Evolutionary conservation across 2,888 invertebrate genomes (phyloP), one percentile per base, ranked within the genome.

Genomic region (Sinodicranocentrus sp.): DNA sequence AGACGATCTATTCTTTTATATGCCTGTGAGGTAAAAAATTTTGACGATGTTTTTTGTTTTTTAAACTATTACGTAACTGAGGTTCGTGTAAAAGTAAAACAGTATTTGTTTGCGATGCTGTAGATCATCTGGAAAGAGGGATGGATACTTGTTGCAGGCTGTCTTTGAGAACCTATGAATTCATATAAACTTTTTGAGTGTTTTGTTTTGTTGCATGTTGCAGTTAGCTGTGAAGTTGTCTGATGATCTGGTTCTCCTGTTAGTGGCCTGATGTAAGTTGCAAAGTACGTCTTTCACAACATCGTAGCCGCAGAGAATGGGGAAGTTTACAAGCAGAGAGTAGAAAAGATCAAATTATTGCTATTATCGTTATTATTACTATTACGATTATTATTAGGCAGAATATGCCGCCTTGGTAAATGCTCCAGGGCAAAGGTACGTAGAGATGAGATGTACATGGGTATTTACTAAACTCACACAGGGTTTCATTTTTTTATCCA

Each of bases 351-450:
- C 44, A 39, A 65, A 65, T 65, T 65, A 65, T 44, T 65, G 43
- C 44, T 43, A 65, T 65, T 65, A 65, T 65, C 65, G 17, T 65
- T 65, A 65, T 65, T 65, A 65, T 65, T 65, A 65, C 23, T 65
- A 65, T 65, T 65, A 65, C 61, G 65, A 44, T 65, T 65, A 65
- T 65, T 65, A 65, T 65, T 65, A 65, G 65, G 65, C 65, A 21
- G 44, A 65, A 43, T 43, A 19, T 19, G 65, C 65, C 65, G 65
- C 21, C 44, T 39, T 44, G 43, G 13, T n/a, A 10, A 65, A 17
- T 23, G 43, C 65, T 65, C 65, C 65, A 65, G 65, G 65, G 21
- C 21, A 65, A n/a, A 65, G 21, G 28, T 5, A 65, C 19, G 28
- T 6, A 8, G 8, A 10, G n/a, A n/a, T n/a, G n/a, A n/a, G n/a